phyloP scores from a whole-genome alignment of 2,113 vertebrate species.

The Taurulus bubalis region DNA sequence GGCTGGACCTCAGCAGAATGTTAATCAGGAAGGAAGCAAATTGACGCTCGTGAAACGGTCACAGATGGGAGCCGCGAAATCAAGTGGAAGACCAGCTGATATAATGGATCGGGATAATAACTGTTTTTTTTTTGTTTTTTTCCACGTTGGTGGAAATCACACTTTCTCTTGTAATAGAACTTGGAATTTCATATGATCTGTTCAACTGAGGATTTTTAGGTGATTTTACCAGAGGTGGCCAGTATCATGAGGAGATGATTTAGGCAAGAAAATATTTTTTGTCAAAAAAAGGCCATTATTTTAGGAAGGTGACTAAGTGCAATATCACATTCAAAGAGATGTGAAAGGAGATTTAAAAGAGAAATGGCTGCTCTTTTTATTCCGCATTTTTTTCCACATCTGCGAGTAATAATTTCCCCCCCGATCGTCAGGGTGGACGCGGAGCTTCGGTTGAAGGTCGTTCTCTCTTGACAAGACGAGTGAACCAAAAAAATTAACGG shows the following conservation, averaged over 20 bases:
- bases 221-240: no score
- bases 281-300: no score
- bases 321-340: not conserved
- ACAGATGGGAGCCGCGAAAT: constrained; percentile 43
- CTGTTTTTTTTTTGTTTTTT: not conserved
- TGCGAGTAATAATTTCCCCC: not conserved
- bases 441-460: not conserved
- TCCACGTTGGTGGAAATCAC: not conserved
- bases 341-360: no score
- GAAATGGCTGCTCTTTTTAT: no score
- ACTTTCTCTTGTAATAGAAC: not conserved
- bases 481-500: not conserved
- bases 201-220: no score
- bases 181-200: no score
- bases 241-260: no score
- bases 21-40: constrained; percentile 49
- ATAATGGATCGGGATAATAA: constrained; percentile 35
- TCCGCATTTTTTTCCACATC: no score
- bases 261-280: no score
- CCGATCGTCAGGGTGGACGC: not conserved
- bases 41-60: constrained; percentile 19
- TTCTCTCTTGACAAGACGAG: not conserved
- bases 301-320: no score
- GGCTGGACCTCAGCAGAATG: constrained; percentile 36
- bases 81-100: constrained; percentile 42